phyloP scores from a whole-genome alignment of 2,888 invertebrate species.

The Agrypnus murinus region DNA sequence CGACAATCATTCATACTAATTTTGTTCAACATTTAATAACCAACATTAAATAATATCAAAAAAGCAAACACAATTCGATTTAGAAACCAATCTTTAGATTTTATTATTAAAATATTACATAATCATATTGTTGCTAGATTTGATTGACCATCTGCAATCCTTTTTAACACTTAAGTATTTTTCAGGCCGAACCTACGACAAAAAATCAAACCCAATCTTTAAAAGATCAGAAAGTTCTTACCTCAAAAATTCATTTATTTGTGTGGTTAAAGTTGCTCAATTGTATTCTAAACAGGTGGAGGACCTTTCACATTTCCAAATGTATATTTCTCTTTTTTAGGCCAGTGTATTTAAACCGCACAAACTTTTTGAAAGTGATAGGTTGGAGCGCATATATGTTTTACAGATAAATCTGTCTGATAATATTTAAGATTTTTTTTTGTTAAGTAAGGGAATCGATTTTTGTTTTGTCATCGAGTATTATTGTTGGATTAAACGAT shows the following conservation, averaged over 20 bases:
- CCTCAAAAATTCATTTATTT: constrained; percentile 10
- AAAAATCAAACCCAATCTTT: background rate
- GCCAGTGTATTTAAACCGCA: constrained; percentile 12
- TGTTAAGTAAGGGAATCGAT: too few relatives aligned
- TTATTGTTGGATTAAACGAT: too few relatives aligned
- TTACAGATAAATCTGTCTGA: constrained; percentile 16
- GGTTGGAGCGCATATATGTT: constrained; percentile 22
- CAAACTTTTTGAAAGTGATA: constrained; percentile 27
- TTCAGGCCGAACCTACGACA: background rate
- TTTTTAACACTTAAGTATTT: too few relatives aligned
- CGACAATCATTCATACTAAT: too few relatives aligned
- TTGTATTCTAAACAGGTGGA: constrained; percentile 32
- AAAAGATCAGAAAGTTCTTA: constrained; percentile 5
- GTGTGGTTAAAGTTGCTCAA: constrained; percentile 11
- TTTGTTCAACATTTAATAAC: too few relatives aligned
- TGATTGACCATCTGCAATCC: background rate
- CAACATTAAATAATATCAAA: too few relatives aligned
- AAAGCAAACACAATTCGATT: too few relatives aligned
- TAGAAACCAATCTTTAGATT: too few relatives aligned
- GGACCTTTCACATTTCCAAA: constrained; percentile 37
- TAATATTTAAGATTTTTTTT: too few relatives aligned
- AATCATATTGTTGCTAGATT: background rate
- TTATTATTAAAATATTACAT: background rate
- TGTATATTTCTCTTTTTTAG: constrained; percentile 26
- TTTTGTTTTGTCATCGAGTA: too few relatives aligned